A percentile compares a stretch with the other conserved stretches of the same genome.
These are phyloP conservation scores for Charina bottae DNA, from an alignment of 2,113 vertebrate genomes.

Conservation along the genomic window DNA sequence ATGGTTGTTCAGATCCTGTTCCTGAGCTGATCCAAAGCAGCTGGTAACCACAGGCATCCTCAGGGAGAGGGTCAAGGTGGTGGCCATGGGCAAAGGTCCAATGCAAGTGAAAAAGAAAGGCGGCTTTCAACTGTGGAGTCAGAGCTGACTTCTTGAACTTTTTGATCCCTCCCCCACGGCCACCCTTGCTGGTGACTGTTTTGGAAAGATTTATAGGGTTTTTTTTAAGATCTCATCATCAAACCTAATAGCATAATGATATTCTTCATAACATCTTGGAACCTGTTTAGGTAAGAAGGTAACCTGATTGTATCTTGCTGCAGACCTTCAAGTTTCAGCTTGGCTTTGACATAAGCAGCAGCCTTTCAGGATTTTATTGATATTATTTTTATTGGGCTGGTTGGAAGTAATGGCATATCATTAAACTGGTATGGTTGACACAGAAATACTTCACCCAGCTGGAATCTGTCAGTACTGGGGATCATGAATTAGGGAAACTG, in stretches of 20 bases:
- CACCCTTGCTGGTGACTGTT: too few relatives aligned
- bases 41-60: too few relatives aligned
- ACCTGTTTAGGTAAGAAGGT: not conserved
- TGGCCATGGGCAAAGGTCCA: too few relatives aligned
- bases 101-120: too few relatives aligned
- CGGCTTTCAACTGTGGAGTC: too few relatives aligned
- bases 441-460: conserved; percentile 29
- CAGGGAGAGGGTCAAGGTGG: too few relatives aligned
- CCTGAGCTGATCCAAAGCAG: too few relatives aligned
- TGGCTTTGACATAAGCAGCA: conserved; percentile 12
- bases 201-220: not conserved
- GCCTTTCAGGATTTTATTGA: conserved; percentile 29
- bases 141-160: too few relatives aligned
- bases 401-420: conserved; percentile 34
- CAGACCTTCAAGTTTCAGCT: not conserved
- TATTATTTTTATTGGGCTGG: conserved; percentile 32
- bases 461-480: conserved; percentile 29
- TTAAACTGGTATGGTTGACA: conserved; percentile 26
- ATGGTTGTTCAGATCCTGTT: too few relatives aligned
- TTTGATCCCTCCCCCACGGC: too few relatives aligned
- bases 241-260: not conserved
- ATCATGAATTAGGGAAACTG: not conserved
- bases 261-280: not conserved
- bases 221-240: not conserved
- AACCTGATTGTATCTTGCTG: not conserved